Conservation (phyloP, 2,888 invertebrate species). For the Chorisops tibialis region DNA sequence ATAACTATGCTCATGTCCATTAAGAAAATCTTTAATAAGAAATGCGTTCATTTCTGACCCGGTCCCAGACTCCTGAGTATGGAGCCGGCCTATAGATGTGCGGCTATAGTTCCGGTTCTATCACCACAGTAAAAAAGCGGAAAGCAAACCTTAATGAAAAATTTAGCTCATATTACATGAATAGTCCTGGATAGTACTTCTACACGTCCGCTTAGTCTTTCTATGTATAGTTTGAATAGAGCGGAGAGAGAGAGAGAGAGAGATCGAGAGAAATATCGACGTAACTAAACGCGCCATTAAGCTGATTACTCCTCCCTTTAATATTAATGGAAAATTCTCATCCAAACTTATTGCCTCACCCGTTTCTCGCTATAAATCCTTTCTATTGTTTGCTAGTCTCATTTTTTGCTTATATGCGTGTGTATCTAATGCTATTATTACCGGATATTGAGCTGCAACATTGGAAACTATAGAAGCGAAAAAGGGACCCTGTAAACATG, state of each 20-base stretch:
- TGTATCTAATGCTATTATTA: neutral
- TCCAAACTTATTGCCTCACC: constrained; percentile 18
- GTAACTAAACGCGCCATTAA: constrained; percentile 24
- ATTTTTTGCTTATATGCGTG: neutral
- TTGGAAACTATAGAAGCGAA: too few relatives aligned
- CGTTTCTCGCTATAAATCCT: constrained; percentile 7
- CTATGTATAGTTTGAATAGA: neutral
- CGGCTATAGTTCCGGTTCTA: neutral
- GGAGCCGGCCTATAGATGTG: too few relatives aligned
- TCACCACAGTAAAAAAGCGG: neutral
- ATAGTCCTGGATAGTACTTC: neutral
- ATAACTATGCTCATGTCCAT: too few relatives aligned
- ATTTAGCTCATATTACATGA: constrained; percentile 16
- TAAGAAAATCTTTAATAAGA: too few relatives aligned
- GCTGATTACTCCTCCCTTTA: constrained; percentile 21
- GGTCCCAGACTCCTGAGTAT: too few relatives aligned
- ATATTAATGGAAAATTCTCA: constrained; percentile 24
- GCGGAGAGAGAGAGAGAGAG: neutral
- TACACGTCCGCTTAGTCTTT: neutral
- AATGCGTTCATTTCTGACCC: too few relatives aligned
- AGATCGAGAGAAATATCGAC: constrained; percentile 17
- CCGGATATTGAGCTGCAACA: neutral
- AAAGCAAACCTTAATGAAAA: constrained; percentile 5
- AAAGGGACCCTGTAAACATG: too few relatives aligned
- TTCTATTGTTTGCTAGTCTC: neutral